Evolutionary conservation across 2,888 invertebrate species (phyloP), one percentile per base, ranked within the genome.

Genomic region (Lepidocyrtinus sp.): DNA sequence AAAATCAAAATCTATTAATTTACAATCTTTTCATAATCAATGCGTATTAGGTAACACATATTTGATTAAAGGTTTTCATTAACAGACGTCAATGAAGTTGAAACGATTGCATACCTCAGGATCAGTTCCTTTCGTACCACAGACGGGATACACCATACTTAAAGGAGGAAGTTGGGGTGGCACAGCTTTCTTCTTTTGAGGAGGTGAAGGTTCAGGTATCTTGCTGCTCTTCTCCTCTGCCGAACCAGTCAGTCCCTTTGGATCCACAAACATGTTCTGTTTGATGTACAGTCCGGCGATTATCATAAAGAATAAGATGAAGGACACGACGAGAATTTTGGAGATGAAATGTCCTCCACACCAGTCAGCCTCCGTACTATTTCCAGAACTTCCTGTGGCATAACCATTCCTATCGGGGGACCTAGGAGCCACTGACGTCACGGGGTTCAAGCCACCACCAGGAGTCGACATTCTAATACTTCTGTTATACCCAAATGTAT

Each of bases 81-180:
- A 22, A n/a, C 64, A 19, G 21, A n/a, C n/a, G n/a, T n/a, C n/a
- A n/a, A n/a, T n/a, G n/a, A n/a, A n/a, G n/a, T n/a, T n/a, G n/a
- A n/a, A n/a, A n/a, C 36, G 12, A 50, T 7, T 50, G 2, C 61
- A 70, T 78, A 84, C 84, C 46, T 75, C 26, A 17, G 75, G 59
- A 61, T 82, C 83, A 24, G 83, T 63, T 24, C 81, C 84, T 55
- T 75, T 73, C 21, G 78, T 46, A 22, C 83, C 83, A 81, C 85
- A 85, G 65, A 85, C 77, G 0, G 84, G 83, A 76, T 78, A 83
- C 21, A 69, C 27, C 81, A 81, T 75, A 7, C 22, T 45, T n/a
- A 69, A 59, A 2, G 65, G 36, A 26, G 74, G 61, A 1, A 67
- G 36, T 5, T 36, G 50, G 17, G 59, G 22, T 1, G 63, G 27